A percentile compares a stretch with the other conserved stretches of the same genome.
phyloP scores from a whole-genome alignment of 1,140 invertebrate genomes.

The Capitella teleta region DNA sequence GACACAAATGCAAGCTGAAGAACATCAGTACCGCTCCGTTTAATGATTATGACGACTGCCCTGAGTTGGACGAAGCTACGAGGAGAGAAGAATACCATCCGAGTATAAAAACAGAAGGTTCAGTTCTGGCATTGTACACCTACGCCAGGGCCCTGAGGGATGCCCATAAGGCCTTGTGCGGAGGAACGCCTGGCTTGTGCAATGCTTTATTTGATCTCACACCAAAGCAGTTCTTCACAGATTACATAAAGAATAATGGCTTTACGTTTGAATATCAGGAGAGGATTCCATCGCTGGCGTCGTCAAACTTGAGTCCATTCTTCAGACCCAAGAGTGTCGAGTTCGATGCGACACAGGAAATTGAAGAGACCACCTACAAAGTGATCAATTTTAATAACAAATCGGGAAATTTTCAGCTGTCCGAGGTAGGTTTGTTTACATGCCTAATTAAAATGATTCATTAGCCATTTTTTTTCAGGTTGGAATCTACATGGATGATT shows the following conservation, averaged over 20 bases:
- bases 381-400: too few relatives aligned
- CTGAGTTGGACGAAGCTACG: too few relatives aligned
- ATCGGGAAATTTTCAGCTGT: too few relatives aligned
- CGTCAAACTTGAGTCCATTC: background rate
- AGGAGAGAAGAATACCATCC: background rate
- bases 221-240: background rate
- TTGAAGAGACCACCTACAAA: too few relatives aligned
- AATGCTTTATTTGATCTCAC: background rate
- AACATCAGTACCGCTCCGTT: background rate
- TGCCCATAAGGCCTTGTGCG: background rate
- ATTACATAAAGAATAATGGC: background rate
- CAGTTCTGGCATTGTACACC: background rate
- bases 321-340: background rate
- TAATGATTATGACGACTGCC: background rate
- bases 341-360: too few relatives aligned
- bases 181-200: background rate
- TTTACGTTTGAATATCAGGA: background rate
- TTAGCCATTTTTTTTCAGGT: background rate
- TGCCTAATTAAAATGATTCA: background rate
- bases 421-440: too few relatives aligned
- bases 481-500: background rate
- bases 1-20: background rate
- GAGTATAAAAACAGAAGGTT: background rate
- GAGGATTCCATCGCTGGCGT: background rate
- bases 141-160: constrained; percentile 1